Evolutionary conservation across 2,797 vertebrate genomes (phyloP), one percentile per base, ranked within the genome.

Genomic region (Lagodon rhomboides): DNA sequence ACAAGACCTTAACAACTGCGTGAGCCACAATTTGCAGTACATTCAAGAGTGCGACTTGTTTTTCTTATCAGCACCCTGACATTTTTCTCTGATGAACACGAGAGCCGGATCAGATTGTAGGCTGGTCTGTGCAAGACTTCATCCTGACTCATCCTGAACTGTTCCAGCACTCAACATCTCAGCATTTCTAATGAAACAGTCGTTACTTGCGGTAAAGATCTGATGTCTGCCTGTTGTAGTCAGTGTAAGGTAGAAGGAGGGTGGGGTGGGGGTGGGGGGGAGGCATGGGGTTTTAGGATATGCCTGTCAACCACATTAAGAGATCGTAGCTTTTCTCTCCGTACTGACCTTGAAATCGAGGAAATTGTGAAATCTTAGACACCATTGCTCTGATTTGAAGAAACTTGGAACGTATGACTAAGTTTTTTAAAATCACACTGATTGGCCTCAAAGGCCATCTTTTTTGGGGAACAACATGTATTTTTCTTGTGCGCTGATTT

Each of bases 311-410:
- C 73, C 73, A 55, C 82, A 88, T 87, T 87, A 87, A 86, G 74
- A 87, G 77, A 88, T 92, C 88, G 75, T 56, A 51, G 75, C 49
- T 63, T 78, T 86, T 81, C 73, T 72, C 75, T 65, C 63, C 71
- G 15, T 79, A 71, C 68, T 88, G 79, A 90, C 90, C 87, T 84
- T 90, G 80, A 92, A 91, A 87, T 90, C 70, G 79, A 84, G 82
- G 80, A 85, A 89, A 90, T 90, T 83, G 81, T 83, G 86, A 89
- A 92, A 92, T 89, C 64, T 73, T 78, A 90, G 87, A 87, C 82
- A 73, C 67, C 71, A 47, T 17, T 11, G 58, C 83, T 80, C 68
- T 91, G 87, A 91, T 90, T 91, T 89, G 90, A 91, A 83, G 83
- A 90, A 80, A 86, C 53, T 61, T 86, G 69, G 82, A 85, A 54